These are phyloP conservation scores for Somateria mollissima DNA, from an alignment of 2,797 vertebrate genomes.

Conservation along the genomic window DNA sequence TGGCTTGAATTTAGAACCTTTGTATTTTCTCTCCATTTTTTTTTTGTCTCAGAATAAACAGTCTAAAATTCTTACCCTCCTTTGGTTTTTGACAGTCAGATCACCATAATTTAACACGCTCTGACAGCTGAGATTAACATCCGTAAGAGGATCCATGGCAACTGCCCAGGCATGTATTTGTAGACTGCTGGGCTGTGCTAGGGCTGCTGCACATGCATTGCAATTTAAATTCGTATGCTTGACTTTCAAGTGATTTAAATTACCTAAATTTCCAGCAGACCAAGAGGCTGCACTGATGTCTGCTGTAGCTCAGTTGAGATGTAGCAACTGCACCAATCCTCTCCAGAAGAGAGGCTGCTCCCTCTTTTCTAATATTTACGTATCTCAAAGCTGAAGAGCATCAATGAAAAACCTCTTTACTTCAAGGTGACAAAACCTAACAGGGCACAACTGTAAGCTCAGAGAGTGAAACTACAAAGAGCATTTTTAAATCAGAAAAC, in stretches of 20 bases:
- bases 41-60: background rate
- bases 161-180: background rate
- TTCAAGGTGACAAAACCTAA: background rate
- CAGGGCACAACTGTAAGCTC: background rate
- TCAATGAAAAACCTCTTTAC: background rate
- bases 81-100: background rate
- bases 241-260: background rate
- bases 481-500: background rate
- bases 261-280: background rate
- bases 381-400: background rate
- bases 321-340: background rate
- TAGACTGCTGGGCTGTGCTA: background rate
- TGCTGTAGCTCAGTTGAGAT: rapidly evolving
- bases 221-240: background rate
- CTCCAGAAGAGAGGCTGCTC: background rate
- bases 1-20: background rate
- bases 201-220: background rate
- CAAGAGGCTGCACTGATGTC: background rate
- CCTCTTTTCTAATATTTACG: background rate
- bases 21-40: background rate
- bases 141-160: background rate
- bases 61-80: background rate
- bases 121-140: background rate
- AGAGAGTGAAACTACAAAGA: background rate
- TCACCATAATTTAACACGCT: background rate